A percentile compares a stretch with the other conserved stretches of the same genome.
Evolutionary conservation across 2,888 invertebrate genomes (phyloP).

Genomic region (Pollenia angustigena): DNA sequence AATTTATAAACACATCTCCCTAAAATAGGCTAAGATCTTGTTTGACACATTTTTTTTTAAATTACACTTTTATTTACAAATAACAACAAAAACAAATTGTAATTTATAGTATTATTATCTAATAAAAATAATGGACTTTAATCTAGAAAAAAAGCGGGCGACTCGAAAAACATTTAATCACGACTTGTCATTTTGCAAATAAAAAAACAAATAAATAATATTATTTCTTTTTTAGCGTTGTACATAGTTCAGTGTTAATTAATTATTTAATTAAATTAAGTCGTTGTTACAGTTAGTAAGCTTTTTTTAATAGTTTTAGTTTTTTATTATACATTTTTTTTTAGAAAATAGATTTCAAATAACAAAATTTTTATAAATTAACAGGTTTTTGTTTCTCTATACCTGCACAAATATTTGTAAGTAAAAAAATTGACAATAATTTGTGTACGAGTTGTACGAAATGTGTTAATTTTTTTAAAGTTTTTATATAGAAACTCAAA

Average conservation of each 20-base stretch:
- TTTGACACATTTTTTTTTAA: background rate
- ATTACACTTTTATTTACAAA: background rate
- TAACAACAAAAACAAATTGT: background rate
- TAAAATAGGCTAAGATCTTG: constrained; percentile 13
- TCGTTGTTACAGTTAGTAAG: background rate
- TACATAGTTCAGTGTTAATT: background rate
- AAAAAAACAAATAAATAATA: constrained; percentile 3
- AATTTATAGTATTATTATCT: constrained; percentile 10
- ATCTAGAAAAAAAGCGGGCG: background rate
- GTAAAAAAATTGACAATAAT: background rate
- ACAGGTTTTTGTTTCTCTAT: background rate
- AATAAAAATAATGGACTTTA: background rate
- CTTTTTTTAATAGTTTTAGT: background rate
- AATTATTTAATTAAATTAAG: constrained; percentile 12
- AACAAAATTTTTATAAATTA: background rate
- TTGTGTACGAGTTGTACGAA: constrained; percentile 26
- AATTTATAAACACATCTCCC: background rate
- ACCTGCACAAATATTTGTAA: background rate
- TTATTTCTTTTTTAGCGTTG: background rate
- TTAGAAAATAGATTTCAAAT: background rate
- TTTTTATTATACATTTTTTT: constrained; percentile 11
- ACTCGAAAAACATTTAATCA: background rate
- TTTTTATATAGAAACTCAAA: constrained; percentile 20
- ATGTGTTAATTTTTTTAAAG: constrained; percentile 46
- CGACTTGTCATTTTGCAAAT: background rate